phyloP scores from a whole-genome alignment of 2,113 vertebrate species.

The Ceyx melanurus region DNA sequence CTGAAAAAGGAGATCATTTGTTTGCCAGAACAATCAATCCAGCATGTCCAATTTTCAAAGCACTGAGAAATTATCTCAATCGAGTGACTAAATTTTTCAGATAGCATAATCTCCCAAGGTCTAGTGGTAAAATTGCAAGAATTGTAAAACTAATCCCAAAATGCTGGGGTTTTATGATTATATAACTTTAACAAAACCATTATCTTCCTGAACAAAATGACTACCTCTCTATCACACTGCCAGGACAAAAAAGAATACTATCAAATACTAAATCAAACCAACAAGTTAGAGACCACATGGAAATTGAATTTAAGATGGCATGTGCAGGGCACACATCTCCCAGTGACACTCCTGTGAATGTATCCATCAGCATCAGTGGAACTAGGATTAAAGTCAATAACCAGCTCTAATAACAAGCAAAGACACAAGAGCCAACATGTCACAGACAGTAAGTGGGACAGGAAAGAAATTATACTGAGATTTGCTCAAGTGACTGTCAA shows the following conservation, averaged over 20 bases:
- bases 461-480: not conserved
- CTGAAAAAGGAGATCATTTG: conserved; percentile 52
- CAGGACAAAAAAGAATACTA: not conserved
- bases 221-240: not conserved
- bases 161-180: not conserved
- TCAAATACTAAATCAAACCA: not conserved
- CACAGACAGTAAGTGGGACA: not conserved
- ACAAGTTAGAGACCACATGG: not conserved
- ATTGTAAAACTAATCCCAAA: not conserved
- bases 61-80: conserved; percentile 68
- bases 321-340: not conserved
- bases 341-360: not conserved
- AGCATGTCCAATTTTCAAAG: conserved; percentile 49
- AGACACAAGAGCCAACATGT: not conserved
- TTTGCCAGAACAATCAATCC: conserved; percentile 48
- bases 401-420: not conserved
- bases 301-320: not conserved
- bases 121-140: not conserved
- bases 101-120: conserved; percentile 37
- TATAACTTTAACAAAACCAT: not conserved
- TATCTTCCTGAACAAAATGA: not conserved
- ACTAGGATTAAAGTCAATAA: not conserved
- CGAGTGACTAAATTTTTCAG: conserved; percentile 56
- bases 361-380: not conserved
- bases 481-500: not conserved